Base-by-base conservation (phyloP, 2,797 vertebrate genomes). In the Ficedula albicollis region DNA sequence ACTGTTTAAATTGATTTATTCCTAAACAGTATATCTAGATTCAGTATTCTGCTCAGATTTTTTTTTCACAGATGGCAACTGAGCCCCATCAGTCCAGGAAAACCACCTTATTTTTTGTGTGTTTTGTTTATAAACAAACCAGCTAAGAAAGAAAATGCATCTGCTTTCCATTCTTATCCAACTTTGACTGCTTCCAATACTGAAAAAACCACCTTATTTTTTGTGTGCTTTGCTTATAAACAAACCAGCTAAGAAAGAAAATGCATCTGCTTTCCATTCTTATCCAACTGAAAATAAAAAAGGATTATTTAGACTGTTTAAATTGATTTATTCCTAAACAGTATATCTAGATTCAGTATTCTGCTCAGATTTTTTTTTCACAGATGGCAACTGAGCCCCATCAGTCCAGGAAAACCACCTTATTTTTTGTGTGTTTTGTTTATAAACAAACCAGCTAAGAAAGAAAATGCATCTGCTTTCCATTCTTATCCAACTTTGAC, bases 61-160 rank as follows among this genome's bases (percentile, higher is more conserved):
- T 78, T 55, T 86, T 77, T 81, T 48, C 26, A 23, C 0, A 5
- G 29, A 18, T 51, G 3, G 11, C 26, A 72, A 62, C 15, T 43
- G 11, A 85, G 2, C 8, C 29, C 64, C n/a, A 34, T 73, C 76
- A 79, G 43, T 62, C 23, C 13, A 75, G 41, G 70, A 77, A 92
- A 85, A 54, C 0, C 11, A 19, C 5, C 7, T 44, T 0, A 4
- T 21, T 19, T 59, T 46, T 54, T 27, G 11, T 75, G 12, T 13
- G 1, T 6, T 66, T 49, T 79, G 4, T 43, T 62, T 88, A 55
- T 44, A 62, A 54, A 60, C 11, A 86, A 52, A 19, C 7, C 8
- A 51, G 7, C 3, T 49, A 68, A 76, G 18, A 49, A 66, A 72
- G 11, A 74, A 81, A 60, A 81, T 78, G 2, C 8, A 52, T 29